These are phyloP conservation scores for Astropecten irregularis DNA, from an alignment of 53 echinoderm and acorn worm species.

Conservation along the genomic window DNA sequence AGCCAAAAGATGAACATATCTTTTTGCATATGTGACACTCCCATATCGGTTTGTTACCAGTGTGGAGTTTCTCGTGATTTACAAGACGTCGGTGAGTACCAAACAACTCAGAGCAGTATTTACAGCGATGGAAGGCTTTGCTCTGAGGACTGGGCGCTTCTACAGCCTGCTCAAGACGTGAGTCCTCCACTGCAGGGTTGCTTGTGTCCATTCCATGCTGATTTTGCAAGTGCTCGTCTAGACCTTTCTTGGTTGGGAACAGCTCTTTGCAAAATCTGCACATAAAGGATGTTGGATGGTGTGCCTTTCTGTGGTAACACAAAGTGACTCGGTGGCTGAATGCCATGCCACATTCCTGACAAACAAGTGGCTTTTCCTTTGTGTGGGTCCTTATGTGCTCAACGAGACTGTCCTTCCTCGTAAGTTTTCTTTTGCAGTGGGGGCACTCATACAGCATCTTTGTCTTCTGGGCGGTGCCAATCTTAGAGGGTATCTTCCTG, in stretches of 20 bases:
- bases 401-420: no score
- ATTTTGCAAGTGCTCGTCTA: not conserved
- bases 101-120: not conserved
- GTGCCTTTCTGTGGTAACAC: no score
- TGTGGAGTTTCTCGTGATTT: not conserved
- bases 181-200: not conserved
- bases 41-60: not conserved
- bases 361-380: no score
- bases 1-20: not conserved
- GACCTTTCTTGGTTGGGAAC: not conserved
- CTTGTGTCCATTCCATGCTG: not conserved
- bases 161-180: not conserved
- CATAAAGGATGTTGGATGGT: no score
- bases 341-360: no score
- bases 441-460: no score
- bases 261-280: not conserved
- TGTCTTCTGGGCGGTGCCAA: no score
- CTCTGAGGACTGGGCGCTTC: not conserved
- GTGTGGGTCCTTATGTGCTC: no score
- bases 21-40: not conserved
- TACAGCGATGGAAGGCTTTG: not conserved
- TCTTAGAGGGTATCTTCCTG: no score
- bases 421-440: no score
- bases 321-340: no score
- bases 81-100: not conserved